These are phyloP conservation scores for Sinella curviseta DNA, from an alignment of 1,140 invertebrate species.

Conservation along the genomic window DNA sequence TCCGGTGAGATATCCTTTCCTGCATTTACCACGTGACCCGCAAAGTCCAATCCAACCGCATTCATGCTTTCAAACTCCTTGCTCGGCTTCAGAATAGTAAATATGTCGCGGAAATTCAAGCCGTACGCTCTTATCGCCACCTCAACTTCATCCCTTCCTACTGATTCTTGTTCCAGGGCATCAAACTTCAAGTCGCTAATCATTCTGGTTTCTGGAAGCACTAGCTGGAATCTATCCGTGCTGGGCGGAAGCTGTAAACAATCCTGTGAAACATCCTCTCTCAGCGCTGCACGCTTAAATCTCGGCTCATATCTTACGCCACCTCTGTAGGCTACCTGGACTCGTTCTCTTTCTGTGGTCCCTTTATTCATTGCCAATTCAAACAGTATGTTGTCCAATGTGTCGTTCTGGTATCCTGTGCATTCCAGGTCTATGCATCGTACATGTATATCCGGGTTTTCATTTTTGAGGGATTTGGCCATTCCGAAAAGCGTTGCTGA, in stretches of 20 bases:
- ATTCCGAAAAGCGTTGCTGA: conserved; percentile 1
- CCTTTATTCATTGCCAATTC: neutral
- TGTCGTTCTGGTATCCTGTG: neutral
- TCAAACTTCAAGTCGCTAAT: neutral
- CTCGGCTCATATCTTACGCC: neutral
- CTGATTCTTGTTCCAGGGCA: neutral
- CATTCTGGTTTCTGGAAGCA: neutral
- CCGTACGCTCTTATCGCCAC: neutral
- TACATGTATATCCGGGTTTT: neutral
- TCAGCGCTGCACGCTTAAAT: neutral
- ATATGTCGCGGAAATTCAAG: conserved; percentile 24
- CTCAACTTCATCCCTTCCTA: conserved; percentile 13
- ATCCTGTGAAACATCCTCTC: neutral
- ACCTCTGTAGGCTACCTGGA: neutral
- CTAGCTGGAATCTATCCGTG: neutral
- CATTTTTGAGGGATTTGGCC: conserved; percentile 5
- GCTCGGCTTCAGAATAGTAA: neutral
- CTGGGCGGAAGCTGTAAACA: neutral
- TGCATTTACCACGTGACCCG: conserved; percentile 3
- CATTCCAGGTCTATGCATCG: neutral
- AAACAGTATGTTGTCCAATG: neutral
- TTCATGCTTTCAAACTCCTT: neutral
- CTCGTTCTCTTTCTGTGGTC: neutral
- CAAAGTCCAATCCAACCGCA: conserved; percentile 6
- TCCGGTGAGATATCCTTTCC: neutral